phyloP scores from a whole-genome alignment of 2,888 invertebrate genomes.

The Liodrosophila aerea region DNA sequence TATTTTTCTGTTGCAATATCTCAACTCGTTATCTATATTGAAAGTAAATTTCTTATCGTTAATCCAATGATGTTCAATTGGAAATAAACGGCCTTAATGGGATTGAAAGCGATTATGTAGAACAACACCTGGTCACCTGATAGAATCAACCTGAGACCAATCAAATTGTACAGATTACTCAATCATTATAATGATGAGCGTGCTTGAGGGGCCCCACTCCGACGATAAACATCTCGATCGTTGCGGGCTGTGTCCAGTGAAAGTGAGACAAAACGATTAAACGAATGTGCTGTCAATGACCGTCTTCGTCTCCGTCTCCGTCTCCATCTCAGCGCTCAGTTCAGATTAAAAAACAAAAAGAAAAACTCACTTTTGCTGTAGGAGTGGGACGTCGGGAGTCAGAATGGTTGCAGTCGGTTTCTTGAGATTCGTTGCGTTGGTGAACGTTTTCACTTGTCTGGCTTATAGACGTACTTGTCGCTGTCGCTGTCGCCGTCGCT shows the following conservation, averaged over 20 bases:
- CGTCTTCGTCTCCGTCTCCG: too few relatives aligned
- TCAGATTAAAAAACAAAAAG: neutral
- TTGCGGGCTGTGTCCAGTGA: conserved; percentile 22
- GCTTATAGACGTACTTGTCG: conserved; percentile 4
- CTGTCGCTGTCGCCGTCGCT: too few relatives aligned
- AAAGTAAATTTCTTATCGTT: too few relatives aligned
- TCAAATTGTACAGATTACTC: neutral
- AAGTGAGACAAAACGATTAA: conserved; percentile 35
- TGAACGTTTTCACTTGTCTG: conserved; percentile 50
- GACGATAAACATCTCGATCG: neutral
- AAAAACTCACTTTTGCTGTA: neutral
- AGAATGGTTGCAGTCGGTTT: conserved; percentile 43
- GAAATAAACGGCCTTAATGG: too few relatives aligned
- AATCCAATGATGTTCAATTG: too few relatives aligned
- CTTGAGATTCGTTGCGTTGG: conserved; percentile 22
- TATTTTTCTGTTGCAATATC: conserved; percentile 52
- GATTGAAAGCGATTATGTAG: neutral
- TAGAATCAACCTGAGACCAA: neutral
- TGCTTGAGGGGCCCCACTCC: too few relatives aligned
- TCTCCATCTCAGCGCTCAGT: neutral
- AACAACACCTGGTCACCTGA: neutral
- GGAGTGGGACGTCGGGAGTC: conserved; percentile 5
- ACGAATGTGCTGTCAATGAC: conserved; percentile 33
- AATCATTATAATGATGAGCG: conserved; percentile 6
- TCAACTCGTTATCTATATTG: neutral